phyloP scores from a whole-genome alignment of 2,888 invertebrate genomes.

The Drosophila mulleri region DNA sequence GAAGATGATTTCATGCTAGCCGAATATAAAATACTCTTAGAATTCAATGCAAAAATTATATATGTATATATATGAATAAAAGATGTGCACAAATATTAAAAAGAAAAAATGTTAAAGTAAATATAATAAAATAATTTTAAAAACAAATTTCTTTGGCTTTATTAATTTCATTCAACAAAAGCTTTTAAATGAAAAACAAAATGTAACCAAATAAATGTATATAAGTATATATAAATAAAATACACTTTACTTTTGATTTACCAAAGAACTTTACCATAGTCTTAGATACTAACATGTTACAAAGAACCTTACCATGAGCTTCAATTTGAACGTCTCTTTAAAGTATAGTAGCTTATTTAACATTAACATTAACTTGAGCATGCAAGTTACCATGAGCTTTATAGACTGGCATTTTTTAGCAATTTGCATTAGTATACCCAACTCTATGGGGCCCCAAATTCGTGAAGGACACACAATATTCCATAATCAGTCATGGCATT shows the following conservation, averaged over 20 bases:
- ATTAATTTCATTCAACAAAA: no score
- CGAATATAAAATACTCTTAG: conserved; percentile 31
- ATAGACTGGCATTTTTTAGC: no score
- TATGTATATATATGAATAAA: no score
- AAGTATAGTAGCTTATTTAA: neutral
- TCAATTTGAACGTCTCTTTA: no score
- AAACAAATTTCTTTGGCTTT: no score
- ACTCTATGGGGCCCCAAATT: neutral
- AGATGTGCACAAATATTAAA: neutral
- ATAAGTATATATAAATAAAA: no score
- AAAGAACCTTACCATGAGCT: neutral
- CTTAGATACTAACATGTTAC: neutral
- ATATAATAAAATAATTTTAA: no score
- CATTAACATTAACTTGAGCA: neutral
- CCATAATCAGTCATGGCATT: neutral
- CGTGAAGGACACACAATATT: neutral
- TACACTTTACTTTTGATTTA: no score
- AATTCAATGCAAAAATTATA: neutral
- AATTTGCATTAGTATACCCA: neutral
- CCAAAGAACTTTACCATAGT: neutral
- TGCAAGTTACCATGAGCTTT: neutral
- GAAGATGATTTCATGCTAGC: neutral
- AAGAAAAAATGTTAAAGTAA: no score
- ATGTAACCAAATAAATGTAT: no score
- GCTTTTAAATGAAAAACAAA: no score